phyloP scores from a whole-genome alignment of 92 coral and sea anemone genomes.

The Nematostella vectensis region DNA sequence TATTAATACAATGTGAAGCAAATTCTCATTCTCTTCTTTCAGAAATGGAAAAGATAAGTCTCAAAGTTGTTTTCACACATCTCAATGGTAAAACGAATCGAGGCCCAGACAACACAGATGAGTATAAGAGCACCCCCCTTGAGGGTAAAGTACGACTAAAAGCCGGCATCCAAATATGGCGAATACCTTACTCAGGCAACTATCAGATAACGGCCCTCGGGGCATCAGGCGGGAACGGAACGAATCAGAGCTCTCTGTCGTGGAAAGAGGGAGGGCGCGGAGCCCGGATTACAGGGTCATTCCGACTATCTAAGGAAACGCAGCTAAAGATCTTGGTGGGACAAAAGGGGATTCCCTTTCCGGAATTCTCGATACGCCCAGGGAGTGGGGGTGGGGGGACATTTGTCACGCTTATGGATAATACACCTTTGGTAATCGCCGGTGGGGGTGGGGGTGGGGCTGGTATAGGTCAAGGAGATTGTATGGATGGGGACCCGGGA shows the following conservation, averaged over 20 bases:
- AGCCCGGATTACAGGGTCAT: constrained; percentile 55
- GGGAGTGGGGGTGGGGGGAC: constrained; percentile 89
- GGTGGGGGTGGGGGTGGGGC: constrained; percentile 88
- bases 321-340: constrained; percentile 60
- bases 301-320: constrained; percentile 30
- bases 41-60: too few species aligned
- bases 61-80: constrained; percentile 30
- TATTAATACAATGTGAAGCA: too few species aligned
- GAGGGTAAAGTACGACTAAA: constrained; percentile 53
- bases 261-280: constrained; percentile 72
- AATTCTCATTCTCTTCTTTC: background rate
- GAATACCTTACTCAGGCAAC: constrained; percentile 47
- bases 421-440: constrained; percentile 54
- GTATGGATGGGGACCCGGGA: constrained; percentile 66
- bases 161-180: constrained; percentile 63
- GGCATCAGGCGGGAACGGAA: constrained; percentile 74
- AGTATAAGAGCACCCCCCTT: constrained; percentile 45
- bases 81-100: constrained; percentile 34
- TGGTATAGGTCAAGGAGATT: constrained; percentile 14
- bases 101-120: constrained; percentile 40
- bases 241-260: background rate
- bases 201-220: constrained; percentile 63
- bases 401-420: constrained; percentile 49
- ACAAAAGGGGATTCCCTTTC: constrained; percentile 39
- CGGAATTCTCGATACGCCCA: constrained; percentile 12